phyloP scores from a whole-genome alignment of 2,797 vertebrate species.

The Chelon labrosus region DNA sequence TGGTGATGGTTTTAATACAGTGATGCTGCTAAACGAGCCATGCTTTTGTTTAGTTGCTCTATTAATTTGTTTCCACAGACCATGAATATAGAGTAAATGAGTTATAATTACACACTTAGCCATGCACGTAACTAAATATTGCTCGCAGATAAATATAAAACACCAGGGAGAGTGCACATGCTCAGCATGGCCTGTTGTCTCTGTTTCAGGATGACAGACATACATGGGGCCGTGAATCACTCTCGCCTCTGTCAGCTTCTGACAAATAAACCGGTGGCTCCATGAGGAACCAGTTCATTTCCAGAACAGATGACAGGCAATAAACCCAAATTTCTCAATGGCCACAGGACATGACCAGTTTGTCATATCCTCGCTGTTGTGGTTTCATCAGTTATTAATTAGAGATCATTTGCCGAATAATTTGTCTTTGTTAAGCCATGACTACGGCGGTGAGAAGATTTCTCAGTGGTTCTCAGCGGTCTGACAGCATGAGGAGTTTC shows the following conservation, averaged over 20 bases:
- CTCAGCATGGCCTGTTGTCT: slow-evolving; percentile 50
- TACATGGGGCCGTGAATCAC: slow-evolving; percentile 50
- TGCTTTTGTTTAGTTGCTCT: slow-evolving; percentile 27
- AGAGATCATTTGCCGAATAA: slow-evolving; percentile 6
- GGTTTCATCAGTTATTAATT: slow-evolving; percentile 24
- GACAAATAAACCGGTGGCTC: slow-evolving; percentile 41
- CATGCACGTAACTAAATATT: slow-evolving; percentile 11
- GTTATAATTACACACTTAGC: slow-evolving; percentile 35
- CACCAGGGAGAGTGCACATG: slow-evolving; percentile 22
- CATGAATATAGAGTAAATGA: slow-evolving; percentile 21
- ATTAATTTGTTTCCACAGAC: slow-evolving; percentile 39
- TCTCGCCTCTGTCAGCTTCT: slow-evolving; percentile 38
- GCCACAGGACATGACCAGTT: slow-evolving; percentile 2
- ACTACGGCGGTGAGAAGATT: slow-evolving; percentile 9
- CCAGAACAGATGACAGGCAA: slow-evolving; percentile 10
- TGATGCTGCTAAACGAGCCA: slow-evolving; percentile 18
- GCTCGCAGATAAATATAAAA: slow-evolving; percentile 28
- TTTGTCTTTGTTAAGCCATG: slow-evolving; percentile 13
- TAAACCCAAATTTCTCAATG: slow-evolving; percentile 12
- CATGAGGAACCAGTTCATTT: slow-evolving; percentile 32
- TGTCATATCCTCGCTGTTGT: slow-evolving; percentile 7
- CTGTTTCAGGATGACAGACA: slow-evolving; percentile 45
- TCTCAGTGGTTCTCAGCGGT: slow-evolving; percentile 4
- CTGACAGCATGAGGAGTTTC: slow-evolving; percentile 24
- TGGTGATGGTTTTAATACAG: slow-evolving; percentile 9